Base-by-base conservation (phyloP, 2,797 vertebrate genomes). In the Trematomus bernacchii region DNA sequence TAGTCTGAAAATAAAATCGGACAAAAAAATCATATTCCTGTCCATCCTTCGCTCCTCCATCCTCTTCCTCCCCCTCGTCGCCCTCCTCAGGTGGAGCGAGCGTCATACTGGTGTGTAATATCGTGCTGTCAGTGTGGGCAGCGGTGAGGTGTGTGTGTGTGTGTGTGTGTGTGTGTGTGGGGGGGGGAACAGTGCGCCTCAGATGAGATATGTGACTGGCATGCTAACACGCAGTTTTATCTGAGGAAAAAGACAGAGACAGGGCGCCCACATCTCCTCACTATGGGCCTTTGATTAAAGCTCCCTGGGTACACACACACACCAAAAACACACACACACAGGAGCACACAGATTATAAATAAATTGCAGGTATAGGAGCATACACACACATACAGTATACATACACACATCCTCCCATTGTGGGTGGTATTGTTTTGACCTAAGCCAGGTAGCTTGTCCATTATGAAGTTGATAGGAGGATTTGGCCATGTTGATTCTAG, bases 141-240 rank as follows among this genome's bases (percentile, higher is more conserved):
- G 83, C 68, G 66, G 90, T 48, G 87, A 92, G 88, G 89, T 37
- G 33, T 37, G 33, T 37, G 33, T 37, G 33, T 37, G 8, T 9
- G 33, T 8, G 33, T 92, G 90, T 83, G 85, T n/a, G n/a, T n/a
- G n/a, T n/a, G n/a, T n/a, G n/a, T n/a, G n/a, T n/a, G n/a, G n/a
- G 90, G 85, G 91, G 85, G 83, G 88, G 89, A 92, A 92, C 75
- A 78, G 83, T 82, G 91, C 72, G 89, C 92, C 91, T 94, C 92
- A 94, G 94, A 96, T 96, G 93, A 95, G 93, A 95, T 93, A 91
- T 96, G 95, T 96, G 95, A 95, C 93, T 92, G 89, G 95, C 95
- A 96, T 96, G 91, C 93, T 92, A 95, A 96, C 91, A 81, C 82
- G 62, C 85, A 92, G 90, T 94, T 96, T 96, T 95, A 94, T 94